Conservation (phyloP, 2,888 invertebrate genomes). For the Lasioglossum oenotherae region DNA sequence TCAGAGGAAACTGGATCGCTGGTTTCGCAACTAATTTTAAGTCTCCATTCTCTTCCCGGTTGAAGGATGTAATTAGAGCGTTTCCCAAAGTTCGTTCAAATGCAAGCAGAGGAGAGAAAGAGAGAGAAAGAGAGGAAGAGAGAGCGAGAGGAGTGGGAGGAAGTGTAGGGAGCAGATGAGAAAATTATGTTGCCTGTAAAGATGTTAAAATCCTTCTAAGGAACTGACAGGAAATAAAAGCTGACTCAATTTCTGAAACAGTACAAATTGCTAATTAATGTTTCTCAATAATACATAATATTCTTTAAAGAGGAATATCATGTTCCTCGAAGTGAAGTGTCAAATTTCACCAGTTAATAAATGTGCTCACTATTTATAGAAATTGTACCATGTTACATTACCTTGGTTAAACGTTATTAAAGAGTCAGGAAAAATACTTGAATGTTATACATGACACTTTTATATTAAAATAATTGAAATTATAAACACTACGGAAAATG, state of each 20-base stretch:
- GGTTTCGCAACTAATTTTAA: slow-evolving; percentile 63
- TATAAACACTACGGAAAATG: neutral
- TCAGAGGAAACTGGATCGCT: slow-evolving; percentile 54
- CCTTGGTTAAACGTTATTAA: neutral
- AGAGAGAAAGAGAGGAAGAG: too few species aligned
- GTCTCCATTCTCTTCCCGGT: slow-evolving; percentile 59
- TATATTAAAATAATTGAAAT: neutral
- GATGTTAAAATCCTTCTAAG: slow-evolving; percentile 26
- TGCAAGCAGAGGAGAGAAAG: slow-evolving; percentile 13
- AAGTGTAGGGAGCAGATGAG: slow-evolving; percentile 28
- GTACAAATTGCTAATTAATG: neutral
- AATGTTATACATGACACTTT: neutral
- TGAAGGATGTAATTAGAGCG: slow-evolving; percentile 69
- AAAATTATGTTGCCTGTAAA: slow-evolving; percentile 54
- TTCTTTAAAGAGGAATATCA: neutral
- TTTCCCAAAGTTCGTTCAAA: slow-evolving; percentile 59
- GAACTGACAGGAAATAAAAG: slow-evolving; percentile 6
- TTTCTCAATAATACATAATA: neutral
- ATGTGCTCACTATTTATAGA: neutral
- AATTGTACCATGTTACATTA: neutral
- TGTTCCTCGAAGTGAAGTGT: neutral
- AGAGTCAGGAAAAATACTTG: neutral
- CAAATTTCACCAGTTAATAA: neutral
- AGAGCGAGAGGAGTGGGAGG: neutral
- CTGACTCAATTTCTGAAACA: slow-evolving; percentile 3